Percentiles rank a stretch among this genome's conserved stretches.
Evolutionary conservation across 1,140 invertebrate genomes (phyloP).

Genomic region (Anoplophora glabripennis): DNA sequence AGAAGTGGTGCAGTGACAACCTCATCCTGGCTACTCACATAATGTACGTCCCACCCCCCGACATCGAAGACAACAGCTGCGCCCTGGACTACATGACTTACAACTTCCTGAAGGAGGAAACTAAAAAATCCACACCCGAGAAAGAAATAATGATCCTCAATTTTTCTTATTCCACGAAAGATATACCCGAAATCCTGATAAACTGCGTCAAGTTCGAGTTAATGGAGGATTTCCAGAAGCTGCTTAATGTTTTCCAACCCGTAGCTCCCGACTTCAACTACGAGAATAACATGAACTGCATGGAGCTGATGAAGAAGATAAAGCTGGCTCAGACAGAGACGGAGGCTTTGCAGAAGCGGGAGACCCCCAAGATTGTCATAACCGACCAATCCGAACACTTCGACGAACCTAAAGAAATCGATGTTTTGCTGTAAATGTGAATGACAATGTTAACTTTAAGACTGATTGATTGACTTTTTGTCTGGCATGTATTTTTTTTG

Average conservation of each 20-base stretch:
- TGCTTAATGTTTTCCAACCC: slow-evolving; percentile 23
- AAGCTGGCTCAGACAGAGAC: slow-evolving; percentile 21
- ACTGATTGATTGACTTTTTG: not conserved
- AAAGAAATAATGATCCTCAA: slow-evolving; percentile 19
- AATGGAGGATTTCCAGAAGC: slow-evolving; percentile 30
- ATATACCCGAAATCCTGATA: slow-evolving; percentile 24
- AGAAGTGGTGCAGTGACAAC: slow-evolving; percentile 17
- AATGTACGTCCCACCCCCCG: slow-evolving; percentile 27
- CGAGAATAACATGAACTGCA: slow-evolving; percentile 9
- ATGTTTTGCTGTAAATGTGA: slow-evolving; percentile 26
- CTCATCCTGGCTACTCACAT: slow-evolving; percentile 25
- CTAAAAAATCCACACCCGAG: slow-evolving; percentile 11
- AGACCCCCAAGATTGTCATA: slow-evolving; percentile 30
- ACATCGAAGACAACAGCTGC: slow-evolving; percentile 19
- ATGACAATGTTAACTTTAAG: not conserved
- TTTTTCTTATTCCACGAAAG: slow-evolving; percentile 29
- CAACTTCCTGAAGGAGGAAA: slow-evolving; percentile 24
- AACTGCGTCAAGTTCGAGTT: slow-evolving; percentile 23
- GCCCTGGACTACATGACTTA: slow-evolving; percentile 21
- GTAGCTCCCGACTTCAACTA: slow-evolving; percentile 19
- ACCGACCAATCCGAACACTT: slow-evolving; percentile 25
- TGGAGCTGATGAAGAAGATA: slow-evolving; percentile 22
- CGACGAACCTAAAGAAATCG: slow-evolving; percentile 28
- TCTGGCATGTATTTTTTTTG: not conserved
- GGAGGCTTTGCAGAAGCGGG: slow-evolving; percentile 19